Conservation (phyloP, 2,797 vertebrate species). For the Kryptolebias ocellatus region DNA sequence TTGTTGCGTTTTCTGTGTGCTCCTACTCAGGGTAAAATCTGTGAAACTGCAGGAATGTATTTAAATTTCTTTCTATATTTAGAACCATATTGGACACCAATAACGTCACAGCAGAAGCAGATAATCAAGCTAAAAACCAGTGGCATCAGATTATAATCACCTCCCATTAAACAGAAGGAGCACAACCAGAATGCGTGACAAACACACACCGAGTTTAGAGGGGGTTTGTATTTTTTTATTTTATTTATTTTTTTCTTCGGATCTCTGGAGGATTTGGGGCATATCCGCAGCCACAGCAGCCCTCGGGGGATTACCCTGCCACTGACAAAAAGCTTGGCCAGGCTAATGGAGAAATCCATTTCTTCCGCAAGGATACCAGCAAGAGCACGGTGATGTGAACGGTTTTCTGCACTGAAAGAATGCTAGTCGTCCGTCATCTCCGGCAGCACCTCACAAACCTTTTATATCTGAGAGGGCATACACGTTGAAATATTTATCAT, state of each 20-base stretch:
- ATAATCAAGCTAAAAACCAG: slow-evolving; percentile 13
- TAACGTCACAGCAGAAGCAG: neutral
- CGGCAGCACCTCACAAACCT: slow-evolving; percentile 49
- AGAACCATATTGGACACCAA: neutral
- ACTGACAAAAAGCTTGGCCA: slow-evolving; percentile 40
- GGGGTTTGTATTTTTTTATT: slow-evolving; percentile 2
- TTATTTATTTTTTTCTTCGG: neutral
- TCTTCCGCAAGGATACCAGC: slow-evolving; percentile 59
- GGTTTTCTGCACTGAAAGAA: slow-evolving; percentile 49
- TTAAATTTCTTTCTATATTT: neutral
- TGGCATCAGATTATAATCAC: slow-evolving; percentile 20
- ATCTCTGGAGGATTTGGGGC: slow-evolving; percentile 51
- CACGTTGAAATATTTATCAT: slow-evolving; percentile 73
- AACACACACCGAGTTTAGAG: slow-evolving; percentile 11
- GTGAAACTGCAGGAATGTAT: neutral
- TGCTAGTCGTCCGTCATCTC: slow-evolving; percentile 42
- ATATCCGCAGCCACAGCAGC: slow-evolving; percentile 32
- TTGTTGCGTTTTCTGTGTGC: neutral
- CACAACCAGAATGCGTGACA: slow-evolving; percentile 22
- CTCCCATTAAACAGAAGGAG: slow-evolving; percentile 18
- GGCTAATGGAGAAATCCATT: slow-evolving; percentile 69
- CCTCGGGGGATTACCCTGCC: slow-evolving; percentile 38
- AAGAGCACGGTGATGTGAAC: slow-evolving; percentile 48
- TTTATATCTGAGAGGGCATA: slow-evolving; percentile 56
- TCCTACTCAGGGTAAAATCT: too few relatives aligned